phyloP scores from a whole-genome alignment of 2,888 invertebrate genomes.

The Tinea pellionella region DNA sequence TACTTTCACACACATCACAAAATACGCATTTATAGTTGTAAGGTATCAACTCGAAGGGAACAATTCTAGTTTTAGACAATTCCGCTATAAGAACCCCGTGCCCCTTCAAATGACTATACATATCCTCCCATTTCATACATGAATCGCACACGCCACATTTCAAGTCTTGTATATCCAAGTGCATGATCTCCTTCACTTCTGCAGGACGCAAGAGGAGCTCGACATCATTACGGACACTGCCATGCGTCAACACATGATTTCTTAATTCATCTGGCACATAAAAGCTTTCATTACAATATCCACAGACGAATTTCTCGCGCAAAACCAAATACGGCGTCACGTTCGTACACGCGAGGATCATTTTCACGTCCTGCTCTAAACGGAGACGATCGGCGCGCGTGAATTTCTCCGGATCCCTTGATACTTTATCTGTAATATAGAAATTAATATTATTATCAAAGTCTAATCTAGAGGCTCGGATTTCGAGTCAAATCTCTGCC shows the following conservation, averaged over 20 bases:
- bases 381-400: neutral
- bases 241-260: neutral
- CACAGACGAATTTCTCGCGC: neutral
- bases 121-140: neutral
- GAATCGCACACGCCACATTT: neutral
- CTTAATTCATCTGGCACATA: neutral
- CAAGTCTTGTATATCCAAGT: neutral
- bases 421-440: neutral
- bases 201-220: neutral
- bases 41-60: neutral
- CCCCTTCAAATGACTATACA: neutral
- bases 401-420: neutral
- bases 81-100: neutral
- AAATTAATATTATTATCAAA: neutral
- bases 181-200: neutral
- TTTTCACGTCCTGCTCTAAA: neutral
- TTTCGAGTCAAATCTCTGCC: too few relatives aligned
- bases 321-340: neutral
- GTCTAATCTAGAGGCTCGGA: too few relatives aligned
- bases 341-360: neutral
- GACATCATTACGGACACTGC: neutral
- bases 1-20: neutral
- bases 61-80: neutral
- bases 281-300: neutral
- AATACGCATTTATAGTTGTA: neutral